Conservation (phyloP, 2,888 invertebrate genomes). For the Maniola hyperantus region DNA sequence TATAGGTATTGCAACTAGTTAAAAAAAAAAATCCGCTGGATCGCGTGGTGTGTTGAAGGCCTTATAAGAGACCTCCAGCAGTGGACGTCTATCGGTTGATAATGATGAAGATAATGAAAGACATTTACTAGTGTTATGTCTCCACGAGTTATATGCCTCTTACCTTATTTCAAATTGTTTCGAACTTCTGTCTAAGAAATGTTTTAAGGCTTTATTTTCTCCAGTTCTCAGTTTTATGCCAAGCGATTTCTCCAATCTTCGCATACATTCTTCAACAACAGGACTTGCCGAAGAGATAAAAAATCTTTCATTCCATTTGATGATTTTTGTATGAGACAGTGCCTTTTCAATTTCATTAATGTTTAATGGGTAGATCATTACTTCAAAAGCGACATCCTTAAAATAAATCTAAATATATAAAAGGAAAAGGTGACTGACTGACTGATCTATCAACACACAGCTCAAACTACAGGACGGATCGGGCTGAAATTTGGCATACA, state of each 20-base stretch:
- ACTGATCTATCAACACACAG: no score
- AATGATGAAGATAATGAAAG: no score
- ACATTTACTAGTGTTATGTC: no score
- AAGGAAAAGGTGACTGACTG: no score
- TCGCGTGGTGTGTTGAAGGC: no score
- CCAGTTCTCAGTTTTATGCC: constrained; percentile 31
- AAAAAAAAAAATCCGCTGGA: no score
- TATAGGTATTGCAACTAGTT: neutral
- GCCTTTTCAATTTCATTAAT: constrained; percentile 41
- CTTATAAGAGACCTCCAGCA: no score
- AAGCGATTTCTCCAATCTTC: constrained; percentile 33
- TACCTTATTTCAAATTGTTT: constrained; percentile 30
- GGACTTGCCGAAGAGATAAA: constrained; percentile 38
- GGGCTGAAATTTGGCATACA: no score
- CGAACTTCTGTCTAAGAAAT: constrained; percentile 36
- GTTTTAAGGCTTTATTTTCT: constrained; percentile 34
- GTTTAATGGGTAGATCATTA: constrained; percentile 41
- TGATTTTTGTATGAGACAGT: constrained; percentile 40
- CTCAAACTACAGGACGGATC: no score
- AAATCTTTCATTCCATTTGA: constrained; percentile 42
- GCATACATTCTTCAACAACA: constrained; percentile 38
- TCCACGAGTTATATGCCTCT: constrained; percentile 4
- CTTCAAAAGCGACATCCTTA: constrained; percentile 31
- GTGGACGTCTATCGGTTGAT: no score
- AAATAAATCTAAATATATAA: constrained; percentile 19